Conservation (phyloP, 2,888 invertebrate genomes). For the Cerceris rybyensis region DNA sequence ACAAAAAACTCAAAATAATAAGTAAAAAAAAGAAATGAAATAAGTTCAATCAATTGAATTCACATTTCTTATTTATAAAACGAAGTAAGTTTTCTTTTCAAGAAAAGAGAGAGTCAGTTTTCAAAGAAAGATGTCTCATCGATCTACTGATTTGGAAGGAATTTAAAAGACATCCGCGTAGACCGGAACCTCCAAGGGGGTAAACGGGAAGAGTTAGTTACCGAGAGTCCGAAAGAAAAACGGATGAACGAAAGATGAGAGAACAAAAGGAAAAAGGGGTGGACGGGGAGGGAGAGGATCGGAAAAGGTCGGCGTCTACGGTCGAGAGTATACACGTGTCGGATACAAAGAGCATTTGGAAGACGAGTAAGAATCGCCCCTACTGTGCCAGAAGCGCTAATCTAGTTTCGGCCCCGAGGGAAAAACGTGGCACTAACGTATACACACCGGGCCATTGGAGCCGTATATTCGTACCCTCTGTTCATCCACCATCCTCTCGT, state of each 20-base stretch:
- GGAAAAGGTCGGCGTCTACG: not conserved
- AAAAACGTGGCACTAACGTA: slow-evolving; percentile 76
- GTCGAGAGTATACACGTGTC: slow-evolving; percentile 67
- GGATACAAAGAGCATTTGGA: slow-evolving; percentile 69
- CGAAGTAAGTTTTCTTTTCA: too few species aligned
- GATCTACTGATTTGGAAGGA: too few species aligned
- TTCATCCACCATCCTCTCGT: slow-evolving; percentile 2
- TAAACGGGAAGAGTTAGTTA: not conserved
- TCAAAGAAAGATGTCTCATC: too few species aligned
- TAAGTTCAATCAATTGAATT: too few species aligned
- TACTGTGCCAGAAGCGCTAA: slow-evolving; percentile 70
- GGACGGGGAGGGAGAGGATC: not conserved
- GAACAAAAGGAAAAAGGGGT: slow-evolving; percentile 1
- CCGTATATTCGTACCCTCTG: slow-evolving; percentile 24
- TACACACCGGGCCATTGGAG: slow-evolving; percentile 3
- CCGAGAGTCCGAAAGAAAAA: slow-evolving; percentile 14
- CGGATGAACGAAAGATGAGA: slow-evolving; percentile 23
- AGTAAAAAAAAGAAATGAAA: too few species aligned
- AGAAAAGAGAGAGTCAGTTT: too few species aligned
- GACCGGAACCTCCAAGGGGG: not conserved
- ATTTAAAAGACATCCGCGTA: too few species aligned
- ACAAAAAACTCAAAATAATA: too few species aligned
- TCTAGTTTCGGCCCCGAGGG: slow-evolving; percentile 75
- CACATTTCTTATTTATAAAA: too few species aligned
- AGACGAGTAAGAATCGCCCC: slow-evolving; percentile 63